Evolutionary conservation across 2,797 vertebrate species (phyloP).

Genomic region (Pogoniulus pusillus): DNA sequence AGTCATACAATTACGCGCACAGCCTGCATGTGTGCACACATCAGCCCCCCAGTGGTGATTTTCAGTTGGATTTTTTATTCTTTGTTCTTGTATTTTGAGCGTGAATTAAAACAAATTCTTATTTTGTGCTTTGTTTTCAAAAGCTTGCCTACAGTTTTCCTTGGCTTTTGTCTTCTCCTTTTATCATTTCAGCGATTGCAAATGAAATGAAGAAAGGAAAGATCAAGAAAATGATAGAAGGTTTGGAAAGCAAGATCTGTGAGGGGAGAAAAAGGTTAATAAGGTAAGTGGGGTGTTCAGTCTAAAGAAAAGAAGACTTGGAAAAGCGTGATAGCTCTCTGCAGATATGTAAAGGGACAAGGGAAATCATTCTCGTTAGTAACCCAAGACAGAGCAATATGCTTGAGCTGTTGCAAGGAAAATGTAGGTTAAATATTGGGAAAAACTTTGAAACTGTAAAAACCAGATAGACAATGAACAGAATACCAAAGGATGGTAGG

Average conservation of each 20-base stretch:
- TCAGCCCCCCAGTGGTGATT: constrained; percentile 53
- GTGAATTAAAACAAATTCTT: constrained; percentile 67
- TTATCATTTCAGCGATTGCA: constrained; percentile 63
- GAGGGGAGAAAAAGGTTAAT: constrained; percentile 63
- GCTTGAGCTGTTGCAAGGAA: constrained; percentile 47
- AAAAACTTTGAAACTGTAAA: constrained; percentile 38
- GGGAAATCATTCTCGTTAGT: constrained; percentile 66
- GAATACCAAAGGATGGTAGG: constrained; percentile 9
- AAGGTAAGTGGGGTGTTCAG: constrained; percentile 49
- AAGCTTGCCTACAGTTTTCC: constrained; percentile 56
- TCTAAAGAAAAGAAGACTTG: constrained; percentile 48
- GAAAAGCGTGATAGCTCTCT: constrained; percentile 56
- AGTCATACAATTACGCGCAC: constrained; percentile 8
- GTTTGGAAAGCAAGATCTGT: constrained; percentile 45
- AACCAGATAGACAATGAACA: constrained; percentile 34
- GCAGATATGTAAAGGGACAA: constrained; percentile 52
- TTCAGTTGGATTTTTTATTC: constrained; percentile 51
- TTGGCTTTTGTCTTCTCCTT: constrained; percentile 60
- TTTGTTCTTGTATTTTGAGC: constrained; percentile 53
- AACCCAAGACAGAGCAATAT: constrained; percentile 58
- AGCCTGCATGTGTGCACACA: constrained; percentile 32
- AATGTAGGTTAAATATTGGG: constrained; percentile 59
- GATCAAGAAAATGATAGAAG: constrained; percentile 70
- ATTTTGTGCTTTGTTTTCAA: constrained; percentile 70
- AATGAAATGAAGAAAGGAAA: constrained; percentile 60